Percentiles rank a stretch among this genome's conserved stretches.
Evolutionary conservation across 2,888 invertebrate species (phyloP).

Genomic region (Dastarcus helophoroides): DNA sequence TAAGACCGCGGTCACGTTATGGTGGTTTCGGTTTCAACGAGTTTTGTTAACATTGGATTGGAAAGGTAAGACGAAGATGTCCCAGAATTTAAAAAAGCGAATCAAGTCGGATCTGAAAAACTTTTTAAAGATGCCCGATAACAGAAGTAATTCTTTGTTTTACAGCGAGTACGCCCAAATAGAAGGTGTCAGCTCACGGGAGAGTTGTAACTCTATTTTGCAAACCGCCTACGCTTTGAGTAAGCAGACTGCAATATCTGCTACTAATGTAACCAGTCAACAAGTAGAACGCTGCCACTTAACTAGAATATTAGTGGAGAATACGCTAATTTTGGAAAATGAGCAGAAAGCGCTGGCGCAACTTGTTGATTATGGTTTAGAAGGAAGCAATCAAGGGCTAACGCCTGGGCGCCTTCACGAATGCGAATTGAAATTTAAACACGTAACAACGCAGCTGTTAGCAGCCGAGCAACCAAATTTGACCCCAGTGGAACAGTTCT

Average conservation of each 20-base stretch:
- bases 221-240: conserved; percentile 38
- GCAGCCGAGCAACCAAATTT: conserved; percentile 17
- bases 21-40: conserved; percentile 53
- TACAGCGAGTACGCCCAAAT: conserved; percentile 53
- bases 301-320: conserved; percentile 33
- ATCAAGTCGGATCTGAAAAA: conserved; percentile 43
- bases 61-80: conserved; percentile 36
- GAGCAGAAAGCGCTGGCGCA: conserved; percentile 22
- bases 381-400: conserved; percentile 12
- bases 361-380: conserved; percentile 24
- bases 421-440: conserved; percentile 28
- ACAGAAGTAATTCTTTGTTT: conserved; percentile 45
- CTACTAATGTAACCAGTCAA: conserved; percentile 22
- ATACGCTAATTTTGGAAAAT: conserved; percentile 15
- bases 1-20: conserved; percentile 43
- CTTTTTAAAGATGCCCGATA: conserved; percentile 42
- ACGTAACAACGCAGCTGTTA: conserved; percentile 26
- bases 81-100: conserved; percentile 35
- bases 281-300: conserved; percentile 34
- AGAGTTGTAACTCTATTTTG: conserved; percentile 41
- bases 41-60: conserved; percentile 41
- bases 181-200: conserved; percentile 43
- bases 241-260: conserved; percentile 18
- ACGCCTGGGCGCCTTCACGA: conserved; percentile 17
- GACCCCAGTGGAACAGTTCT: conserved; percentile 33